These are phyloP conservation scores for Cuculus canorus DNA, from an alignment of 2,797 vertebrate species.

Conservation along the genomic window DNA sequence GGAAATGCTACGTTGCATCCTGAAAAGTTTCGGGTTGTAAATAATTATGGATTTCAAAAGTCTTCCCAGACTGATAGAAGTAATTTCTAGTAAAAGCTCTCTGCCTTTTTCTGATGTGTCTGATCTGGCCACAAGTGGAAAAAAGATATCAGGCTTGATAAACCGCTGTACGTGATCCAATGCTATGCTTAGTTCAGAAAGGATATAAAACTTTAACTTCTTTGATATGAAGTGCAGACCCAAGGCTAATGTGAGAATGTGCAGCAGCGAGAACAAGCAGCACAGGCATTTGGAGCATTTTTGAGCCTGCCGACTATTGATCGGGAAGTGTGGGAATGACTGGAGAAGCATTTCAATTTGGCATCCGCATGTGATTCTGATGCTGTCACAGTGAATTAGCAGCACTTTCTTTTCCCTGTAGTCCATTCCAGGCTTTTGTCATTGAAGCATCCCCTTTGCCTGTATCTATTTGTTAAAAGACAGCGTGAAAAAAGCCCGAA, in stretches of 20 bases:
- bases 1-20: background rate
- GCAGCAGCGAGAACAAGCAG: slow-evolving; percentile 10
- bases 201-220: background rate
- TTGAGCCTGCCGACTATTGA: slow-evolving; percentile 55
- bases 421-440: slow-evolving; percentile 24
- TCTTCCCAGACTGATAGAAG: background rate
- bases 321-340: slow-evolving; percentile 22
- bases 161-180: background rate
- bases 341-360: slow-evolving; percentile 55
- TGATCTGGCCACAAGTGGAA: rapidly evolving
- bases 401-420: slow-evolving; percentile 8
- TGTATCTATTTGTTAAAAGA: background rate
- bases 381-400: slow-evolving; percentile 70
- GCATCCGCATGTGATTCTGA: slow-evolving; percentile 25
- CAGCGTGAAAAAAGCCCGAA: background rate
- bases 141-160: background rate
- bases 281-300: slow-evolving; percentile 1
- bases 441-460: slow-evolving; percentile 36
- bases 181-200: slow-evolving; percentile 8
- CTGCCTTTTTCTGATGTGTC: background rate
- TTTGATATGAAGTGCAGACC: background rate
- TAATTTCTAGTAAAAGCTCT: background rate
- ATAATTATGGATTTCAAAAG: background rate
- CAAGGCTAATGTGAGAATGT: background rate
- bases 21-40: background rate